Percentiles rank a stretch among this genome's conserved stretches.
phyloP scores from a whole-genome alignment of 2,113 vertebrate genomes.

The Micronycteris hirsuta region DNA sequence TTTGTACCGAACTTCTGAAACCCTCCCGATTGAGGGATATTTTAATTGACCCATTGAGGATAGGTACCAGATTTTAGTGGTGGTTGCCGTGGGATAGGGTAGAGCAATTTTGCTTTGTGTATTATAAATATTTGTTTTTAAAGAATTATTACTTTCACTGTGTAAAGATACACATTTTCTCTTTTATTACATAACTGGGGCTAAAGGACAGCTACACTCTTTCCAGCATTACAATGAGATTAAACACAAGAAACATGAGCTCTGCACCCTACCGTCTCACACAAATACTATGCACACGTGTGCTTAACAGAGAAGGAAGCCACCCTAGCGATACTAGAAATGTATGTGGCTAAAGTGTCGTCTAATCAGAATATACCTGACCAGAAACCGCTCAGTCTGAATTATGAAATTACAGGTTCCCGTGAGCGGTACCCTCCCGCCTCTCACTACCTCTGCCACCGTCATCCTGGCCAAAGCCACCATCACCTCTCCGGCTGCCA shows the following conservation, averaged over 20 bases:
- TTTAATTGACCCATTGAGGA: background rate
- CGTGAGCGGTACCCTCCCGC: background rate
- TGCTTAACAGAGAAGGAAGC: background rate
- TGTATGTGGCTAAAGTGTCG: background rate
- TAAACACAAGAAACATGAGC: background rate
- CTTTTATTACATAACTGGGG: background rate
- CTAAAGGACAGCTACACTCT: background rate
- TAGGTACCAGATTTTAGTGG: background rate
- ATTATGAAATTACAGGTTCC: background rate
- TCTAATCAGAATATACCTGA: background rate
- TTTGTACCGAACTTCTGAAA: constrained; percentile 29
- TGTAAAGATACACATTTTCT: background rate
- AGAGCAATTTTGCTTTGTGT: background rate
- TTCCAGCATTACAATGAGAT: background rate
- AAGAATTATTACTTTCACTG: background rate
- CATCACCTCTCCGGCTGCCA: background rate
- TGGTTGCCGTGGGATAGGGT: background rate
- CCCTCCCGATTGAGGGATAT: background rate
- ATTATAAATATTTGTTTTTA: background rate
- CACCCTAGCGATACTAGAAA: background rate
- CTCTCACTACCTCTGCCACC: background rate
- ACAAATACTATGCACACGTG: background rate
- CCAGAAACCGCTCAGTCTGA: background rate
- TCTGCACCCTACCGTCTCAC: background rate
- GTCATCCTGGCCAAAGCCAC: background rate